These are phyloP conservation scores for Ploceus nigricollis DNA, from an alignment of 2,113 vertebrate species.

Conservation along the genomic window DNA sequence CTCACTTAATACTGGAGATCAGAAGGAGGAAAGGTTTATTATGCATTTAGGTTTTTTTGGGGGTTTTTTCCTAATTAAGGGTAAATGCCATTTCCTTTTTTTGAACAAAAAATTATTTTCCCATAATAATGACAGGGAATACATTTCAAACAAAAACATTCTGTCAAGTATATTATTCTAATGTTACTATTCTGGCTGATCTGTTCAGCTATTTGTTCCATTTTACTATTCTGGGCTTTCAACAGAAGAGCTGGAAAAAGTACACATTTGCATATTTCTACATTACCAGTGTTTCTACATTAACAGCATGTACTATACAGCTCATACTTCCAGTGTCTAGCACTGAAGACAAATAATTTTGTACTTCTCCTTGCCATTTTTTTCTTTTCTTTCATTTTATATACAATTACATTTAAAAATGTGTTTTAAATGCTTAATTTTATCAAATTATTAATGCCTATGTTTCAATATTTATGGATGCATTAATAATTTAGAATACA, in stretches of 20 bases:
- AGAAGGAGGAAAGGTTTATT: neutral
- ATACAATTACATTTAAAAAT: neutral
- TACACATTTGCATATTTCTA: constrained; percentile 29
- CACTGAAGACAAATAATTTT: neutral
- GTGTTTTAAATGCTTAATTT: neutral
- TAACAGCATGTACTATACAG: neutral
- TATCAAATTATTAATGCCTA: neutral
- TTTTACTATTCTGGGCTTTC: neutral
- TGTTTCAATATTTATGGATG: neutral
- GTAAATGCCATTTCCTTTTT: neutral
- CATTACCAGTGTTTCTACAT: neutral
- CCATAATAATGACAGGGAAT: neutral
- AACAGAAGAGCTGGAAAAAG: neutral
- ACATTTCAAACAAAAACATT: neutral
- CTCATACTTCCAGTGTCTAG: neutral
- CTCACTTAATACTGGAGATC: neutral
- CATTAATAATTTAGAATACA: neutral
- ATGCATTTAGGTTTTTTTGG: neutral
- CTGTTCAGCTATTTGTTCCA: neutral
- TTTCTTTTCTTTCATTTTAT: neutral
- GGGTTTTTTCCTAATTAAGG: neutral
- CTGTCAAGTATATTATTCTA: neutral
- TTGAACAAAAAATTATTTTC: neutral
- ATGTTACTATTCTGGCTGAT: neutral
- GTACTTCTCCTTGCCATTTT: neutral